Conservation (phyloP, 2,113 vertebrate species). For the Labeo catla region DNA sequence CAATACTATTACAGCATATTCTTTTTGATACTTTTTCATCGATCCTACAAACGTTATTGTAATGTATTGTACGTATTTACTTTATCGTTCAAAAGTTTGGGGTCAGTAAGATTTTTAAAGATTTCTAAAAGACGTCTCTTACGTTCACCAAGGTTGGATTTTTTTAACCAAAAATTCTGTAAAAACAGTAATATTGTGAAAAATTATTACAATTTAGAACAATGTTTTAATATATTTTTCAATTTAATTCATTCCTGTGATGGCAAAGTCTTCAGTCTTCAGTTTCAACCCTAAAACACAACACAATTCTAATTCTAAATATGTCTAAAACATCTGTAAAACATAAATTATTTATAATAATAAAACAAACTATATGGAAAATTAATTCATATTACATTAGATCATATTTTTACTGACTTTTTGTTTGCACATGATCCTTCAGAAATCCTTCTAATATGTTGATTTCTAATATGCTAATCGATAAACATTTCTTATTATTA, state of each 20-base stretch:
- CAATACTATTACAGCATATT: background rate
- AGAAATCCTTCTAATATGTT: background rate
- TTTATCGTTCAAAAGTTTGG: background rate
- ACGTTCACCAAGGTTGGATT: background rate
- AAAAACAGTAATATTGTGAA: background rate
- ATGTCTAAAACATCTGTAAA: no score
- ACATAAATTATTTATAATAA: no score
- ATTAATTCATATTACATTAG: no score
- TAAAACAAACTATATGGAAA: no score
- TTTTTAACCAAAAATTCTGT: background rate
- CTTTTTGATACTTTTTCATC: background rate
- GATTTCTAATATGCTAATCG: background rate
- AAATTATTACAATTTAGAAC: background rate
- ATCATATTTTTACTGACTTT: background rate
- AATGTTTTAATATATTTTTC: background rate
- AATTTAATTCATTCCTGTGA: background rate
- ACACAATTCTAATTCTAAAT: no score
- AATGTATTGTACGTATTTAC: background rate
- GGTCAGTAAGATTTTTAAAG: background rate
- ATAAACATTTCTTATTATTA: background rate
- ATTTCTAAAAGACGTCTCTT: background rate
- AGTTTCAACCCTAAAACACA: no score
- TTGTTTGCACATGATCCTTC: background rate
- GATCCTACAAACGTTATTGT: background rate
- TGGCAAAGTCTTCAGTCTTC: background rate